These are phyloP conservation scores for Sycophila texana DNA, from an alignment of 2,888 invertebrate species.

Conservation along the genomic window DNA sequence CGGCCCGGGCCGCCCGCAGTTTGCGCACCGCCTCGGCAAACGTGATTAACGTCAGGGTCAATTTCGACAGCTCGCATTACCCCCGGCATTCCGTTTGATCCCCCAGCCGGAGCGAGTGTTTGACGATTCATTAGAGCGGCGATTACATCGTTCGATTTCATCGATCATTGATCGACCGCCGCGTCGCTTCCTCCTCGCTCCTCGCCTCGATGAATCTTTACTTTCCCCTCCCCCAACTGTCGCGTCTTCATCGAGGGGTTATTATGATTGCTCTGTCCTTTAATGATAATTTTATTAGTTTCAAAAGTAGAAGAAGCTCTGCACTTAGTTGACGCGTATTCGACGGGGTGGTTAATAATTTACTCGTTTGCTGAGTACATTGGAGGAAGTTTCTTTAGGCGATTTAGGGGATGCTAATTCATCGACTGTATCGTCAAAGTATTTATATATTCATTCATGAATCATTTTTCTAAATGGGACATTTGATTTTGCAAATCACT, in stretches of 20 bases:
- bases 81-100: conserved; percentile 69
- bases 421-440: no score
- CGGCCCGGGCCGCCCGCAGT: conserved; percentile 10
- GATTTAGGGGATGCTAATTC: no score
- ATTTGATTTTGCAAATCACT: no score
- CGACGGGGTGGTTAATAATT: no score
- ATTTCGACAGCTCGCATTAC: conserved; percentile 59
- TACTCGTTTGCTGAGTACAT: no score
- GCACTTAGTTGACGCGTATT: no score
- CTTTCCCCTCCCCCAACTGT: background rate
- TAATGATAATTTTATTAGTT: no score
- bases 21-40: conserved; percentile 55
- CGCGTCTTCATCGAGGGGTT: background rate
- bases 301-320: no score
- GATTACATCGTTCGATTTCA: conserved; percentile 50
- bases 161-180: conserved; percentile 36
- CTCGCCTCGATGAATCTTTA: background rate
- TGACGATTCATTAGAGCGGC: conserved; percentile 60
- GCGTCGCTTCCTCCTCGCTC: background rate
- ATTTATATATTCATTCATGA: no score
- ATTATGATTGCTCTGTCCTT: background rate
- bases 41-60: conserved; percentile 63
- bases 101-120: conserved; percentile 19
- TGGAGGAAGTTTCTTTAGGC: no score
- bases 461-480: no score